Percentiles rank a stretch among this genome's conserved stretches.
Evolutionary conservation across 2,797 vertebrate species (phyloP).

Genomic region (Phaenicophaeus curvirostris): DNA sequence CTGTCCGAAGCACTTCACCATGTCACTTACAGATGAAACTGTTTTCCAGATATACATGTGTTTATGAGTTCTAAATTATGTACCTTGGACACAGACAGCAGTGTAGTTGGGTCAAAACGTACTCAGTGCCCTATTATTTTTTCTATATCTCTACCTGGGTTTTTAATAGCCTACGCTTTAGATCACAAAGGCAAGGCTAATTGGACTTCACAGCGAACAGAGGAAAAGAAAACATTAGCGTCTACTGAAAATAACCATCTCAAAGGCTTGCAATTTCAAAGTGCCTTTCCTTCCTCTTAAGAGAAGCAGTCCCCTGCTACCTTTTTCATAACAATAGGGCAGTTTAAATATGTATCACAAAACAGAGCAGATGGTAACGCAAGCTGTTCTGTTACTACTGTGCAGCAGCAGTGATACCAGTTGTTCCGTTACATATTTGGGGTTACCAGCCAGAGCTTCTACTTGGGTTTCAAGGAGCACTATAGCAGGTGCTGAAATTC

Average conservation of each 20-base stretch:
- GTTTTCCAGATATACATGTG: background rate
- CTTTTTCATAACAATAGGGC: background rate
- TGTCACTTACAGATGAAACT: background rate
- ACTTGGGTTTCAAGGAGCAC: background rate
- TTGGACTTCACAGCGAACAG: background rate
- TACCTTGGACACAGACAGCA: background rate
- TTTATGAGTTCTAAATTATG: background rate
- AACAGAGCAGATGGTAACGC: background rate
- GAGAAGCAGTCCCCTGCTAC: background rate
- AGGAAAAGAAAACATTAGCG: background rate
- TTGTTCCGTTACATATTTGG: no score
- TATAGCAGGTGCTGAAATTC: background rate
- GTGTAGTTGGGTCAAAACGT: background rate
- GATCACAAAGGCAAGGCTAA: background rate
- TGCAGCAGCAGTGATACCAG: background rate
- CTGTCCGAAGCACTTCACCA: background rate
- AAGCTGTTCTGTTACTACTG: background rate
- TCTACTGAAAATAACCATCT: background rate
- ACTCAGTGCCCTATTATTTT: background rate
- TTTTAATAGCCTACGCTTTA: background rate
- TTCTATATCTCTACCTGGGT: background rate
- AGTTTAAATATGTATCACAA: background rate
- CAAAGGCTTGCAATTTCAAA: background rate
- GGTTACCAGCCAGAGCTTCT: background rate
- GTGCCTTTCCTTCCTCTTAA: background rate